Conservation (phyloP, 2,797 vertebrate species). For the Siniperca scherzeri region DNA sequence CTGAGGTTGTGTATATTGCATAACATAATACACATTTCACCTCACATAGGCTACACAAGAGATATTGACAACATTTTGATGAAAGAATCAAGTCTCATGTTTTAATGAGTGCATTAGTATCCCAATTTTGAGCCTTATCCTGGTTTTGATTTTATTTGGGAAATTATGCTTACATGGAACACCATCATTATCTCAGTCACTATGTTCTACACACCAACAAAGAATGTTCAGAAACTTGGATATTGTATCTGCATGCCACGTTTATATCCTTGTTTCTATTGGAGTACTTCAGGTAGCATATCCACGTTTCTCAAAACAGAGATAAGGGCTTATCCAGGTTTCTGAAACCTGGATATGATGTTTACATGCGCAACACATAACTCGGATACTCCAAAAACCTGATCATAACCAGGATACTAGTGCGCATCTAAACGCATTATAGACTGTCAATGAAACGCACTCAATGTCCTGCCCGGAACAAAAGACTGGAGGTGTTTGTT, state of each 20-base stretch:
- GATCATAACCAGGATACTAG: neutral
- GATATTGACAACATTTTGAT: neutral
- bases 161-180: neutral
- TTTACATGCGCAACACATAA: neutral
- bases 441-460: neutral
- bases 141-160: neutral
- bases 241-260: too few species aligned
- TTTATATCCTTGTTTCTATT: too few species aligned
- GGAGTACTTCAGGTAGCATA: too few species aligned
- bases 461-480: constrained; percentile 37
- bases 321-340: too few species aligned
- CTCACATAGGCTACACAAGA: neutral
- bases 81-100: neutral
- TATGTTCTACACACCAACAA: neutral
- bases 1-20: accelerated
- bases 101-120: neutral
- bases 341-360: neutral
- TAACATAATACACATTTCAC: neutral
- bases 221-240: neutral
- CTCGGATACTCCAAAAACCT: neutral
- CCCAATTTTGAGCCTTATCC: neutral
- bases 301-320: too few species aligned
- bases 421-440: neutral
- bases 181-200: too few species aligned
- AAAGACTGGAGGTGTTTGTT: constrained; percentile 1